Evolutionary conservation across 2,113 vertebrate species (phyloP).

Genomic region (Galbula dea): DNA sequence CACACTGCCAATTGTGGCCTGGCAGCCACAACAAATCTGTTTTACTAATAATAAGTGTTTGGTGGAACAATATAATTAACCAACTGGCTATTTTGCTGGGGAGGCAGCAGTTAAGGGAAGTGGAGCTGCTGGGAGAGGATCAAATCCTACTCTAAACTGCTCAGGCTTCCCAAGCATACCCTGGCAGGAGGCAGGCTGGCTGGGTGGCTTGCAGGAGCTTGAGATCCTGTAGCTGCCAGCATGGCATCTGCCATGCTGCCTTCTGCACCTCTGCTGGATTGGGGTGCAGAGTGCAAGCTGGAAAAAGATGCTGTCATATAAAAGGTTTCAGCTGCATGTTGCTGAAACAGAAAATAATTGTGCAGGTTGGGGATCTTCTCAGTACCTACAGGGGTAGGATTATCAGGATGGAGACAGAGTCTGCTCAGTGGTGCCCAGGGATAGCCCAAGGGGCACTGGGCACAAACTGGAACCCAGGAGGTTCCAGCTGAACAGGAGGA

Average conservation of each 20-base stretch:
- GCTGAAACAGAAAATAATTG: background rate
- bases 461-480: too few species aligned
- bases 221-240: background rate
- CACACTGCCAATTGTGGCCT: background rate
- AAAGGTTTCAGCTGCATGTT: background rate
- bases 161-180: background rate
- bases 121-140: background rate
- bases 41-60: background rate
- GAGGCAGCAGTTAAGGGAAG: background rate
- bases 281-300: too few species aligned
- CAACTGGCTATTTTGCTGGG: background rate
- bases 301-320: background rate
- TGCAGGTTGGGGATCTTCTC: too few species aligned
- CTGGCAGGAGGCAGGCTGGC: background rate
- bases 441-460: too few species aligned
- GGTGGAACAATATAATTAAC: background rate
- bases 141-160: background rate
- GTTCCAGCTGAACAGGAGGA: too few species aligned
- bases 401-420: too few species aligned
- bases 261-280: fast-evolving
- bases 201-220: background rate
- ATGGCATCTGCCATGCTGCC: background rate
- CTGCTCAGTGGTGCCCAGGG: too few species aligned
- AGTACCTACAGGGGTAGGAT: too few species aligned
- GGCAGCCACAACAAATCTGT: background rate